Evolutionary conservation across 2,888 invertebrate species (phyloP).

Genomic region (Celastrina argiolus): DNA sequence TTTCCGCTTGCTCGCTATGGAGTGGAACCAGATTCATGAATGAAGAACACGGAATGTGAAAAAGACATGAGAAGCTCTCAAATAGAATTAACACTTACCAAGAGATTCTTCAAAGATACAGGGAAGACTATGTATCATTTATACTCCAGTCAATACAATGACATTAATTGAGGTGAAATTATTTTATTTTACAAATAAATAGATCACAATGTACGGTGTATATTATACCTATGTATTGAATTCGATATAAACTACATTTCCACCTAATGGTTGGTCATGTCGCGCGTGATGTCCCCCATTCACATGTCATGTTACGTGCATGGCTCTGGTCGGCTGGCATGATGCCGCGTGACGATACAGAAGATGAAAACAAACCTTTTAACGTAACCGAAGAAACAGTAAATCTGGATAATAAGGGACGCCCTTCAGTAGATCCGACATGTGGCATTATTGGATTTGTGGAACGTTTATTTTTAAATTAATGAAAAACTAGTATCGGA

Average conservation of each 20-base stretch:
- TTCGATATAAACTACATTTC: neutral
- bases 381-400: neutral
- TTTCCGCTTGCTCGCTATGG: neutral
- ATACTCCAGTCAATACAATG: no score
- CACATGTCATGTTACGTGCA: constrained; percentile 66
- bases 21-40: neutral
- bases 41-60: neutral
- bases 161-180: no score
- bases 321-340: constrained; percentile 58
- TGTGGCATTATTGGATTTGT: neutral
- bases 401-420: constrained; percentile 5
- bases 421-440: neutral
- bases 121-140: no score
- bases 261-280: constrained; percentile 25
- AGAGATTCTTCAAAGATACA: no score
- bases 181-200: no score
- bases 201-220: no score
- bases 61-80: neutral
- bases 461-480: neutral
- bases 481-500: neutral
- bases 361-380: constrained; percentile 38
- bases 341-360: constrained; percentile 62
- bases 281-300: constrained; percentile 63
- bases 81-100: neutral
- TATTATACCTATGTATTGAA: neutral